Conservation (phyloP, 2,113 vertebrate genomes). For the Nerophis ophidion region DNA sequence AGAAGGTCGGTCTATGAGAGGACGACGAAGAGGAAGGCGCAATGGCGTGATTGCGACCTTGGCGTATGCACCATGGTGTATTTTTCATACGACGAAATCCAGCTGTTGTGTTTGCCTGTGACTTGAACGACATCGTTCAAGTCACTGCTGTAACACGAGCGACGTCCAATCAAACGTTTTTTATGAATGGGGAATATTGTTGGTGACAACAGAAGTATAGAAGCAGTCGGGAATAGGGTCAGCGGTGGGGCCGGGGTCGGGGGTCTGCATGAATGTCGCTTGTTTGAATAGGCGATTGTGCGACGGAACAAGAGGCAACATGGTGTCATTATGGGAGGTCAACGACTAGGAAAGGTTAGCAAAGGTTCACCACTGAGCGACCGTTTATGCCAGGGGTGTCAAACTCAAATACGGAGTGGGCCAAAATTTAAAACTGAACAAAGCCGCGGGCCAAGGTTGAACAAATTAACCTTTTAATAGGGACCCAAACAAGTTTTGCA, state of each 20-base stretch:
- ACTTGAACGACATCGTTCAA: neutral
- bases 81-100: neutral
- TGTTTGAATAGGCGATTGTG: slow-evolving; percentile 72
- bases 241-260: slow-evolving; percentile 56
- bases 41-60: slow-evolving; percentile 44
- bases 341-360: slow-evolving; percentile 67
- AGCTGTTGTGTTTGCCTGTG: neutral
- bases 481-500: too few species aligned
- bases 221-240: slow-evolving; percentile 37
- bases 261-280: slow-evolving; percentile 61
- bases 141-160: neutral
- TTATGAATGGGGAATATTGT: slow-evolving; percentile 38
- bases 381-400: slow-evolving; percentile 62
- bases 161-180: slow-evolving; percentile 16
- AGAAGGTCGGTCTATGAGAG: slow-evolving; percentile 57
- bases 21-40: slow-evolving; percentile 59
- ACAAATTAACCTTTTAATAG: too few species aligned
- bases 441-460: too few species aligned
- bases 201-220: slow-evolving; percentile 45
- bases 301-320: slow-evolving; percentile 70
- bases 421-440: too few species aligned
- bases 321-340: slow-evolving; percentile 72
- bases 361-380: slow-evolving; percentile 65
- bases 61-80: slow-evolving; percentile 18
- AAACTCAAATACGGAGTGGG: too few species aligned